A percentile compares a stretch with the other conserved stretches of the same genome.
phyloP scores from a whole-genome alignment of 2,888 invertebrate genomes.

The Lithophane ornitopus region DNA sequence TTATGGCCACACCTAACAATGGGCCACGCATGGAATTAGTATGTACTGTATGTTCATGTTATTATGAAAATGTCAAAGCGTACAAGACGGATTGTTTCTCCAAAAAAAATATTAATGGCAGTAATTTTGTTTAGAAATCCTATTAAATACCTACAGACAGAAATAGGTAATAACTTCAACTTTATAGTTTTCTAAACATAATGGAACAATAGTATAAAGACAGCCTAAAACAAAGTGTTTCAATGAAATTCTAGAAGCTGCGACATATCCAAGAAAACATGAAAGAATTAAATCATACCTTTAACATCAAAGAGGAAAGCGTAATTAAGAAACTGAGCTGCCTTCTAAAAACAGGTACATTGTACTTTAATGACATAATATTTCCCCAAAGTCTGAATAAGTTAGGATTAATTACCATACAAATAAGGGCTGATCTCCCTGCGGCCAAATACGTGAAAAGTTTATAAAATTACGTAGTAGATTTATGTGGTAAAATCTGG shows the following conservation, averaged over 20 bases:
- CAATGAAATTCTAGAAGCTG: background rate
- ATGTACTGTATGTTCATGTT: slow-evolving; percentile 2
- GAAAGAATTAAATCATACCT: slow-evolving; percentile 8
- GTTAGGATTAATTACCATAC: slow-evolving; percentile 35
- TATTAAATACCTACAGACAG: no score
- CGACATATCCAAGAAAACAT: background rate
- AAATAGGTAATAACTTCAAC: background rate
- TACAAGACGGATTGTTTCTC: background rate
- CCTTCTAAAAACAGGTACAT: slow-evolving; percentile 1
- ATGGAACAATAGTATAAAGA: background rate
- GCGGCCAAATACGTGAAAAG: slow-evolving; percentile 23
- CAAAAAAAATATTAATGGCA: background rate
- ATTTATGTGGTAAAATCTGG: background rate
- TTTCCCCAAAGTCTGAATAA: slow-evolving; percentile 39
- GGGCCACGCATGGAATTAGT: slow-evolving; percentile 6
- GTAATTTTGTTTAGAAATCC: background rate
- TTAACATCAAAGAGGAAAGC: slow-evolving; percentile 9
- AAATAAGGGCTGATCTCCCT: slow-evolving; percentile 36
- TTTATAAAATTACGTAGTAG: slow-evolving; percentile 9
- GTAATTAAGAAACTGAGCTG: background rate
- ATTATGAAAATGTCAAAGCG: slow-evolving; percentile 10
- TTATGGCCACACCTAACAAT: slow-evolving; percentile 35
- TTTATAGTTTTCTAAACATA: background rate
- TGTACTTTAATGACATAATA: slow-evolving; percentile 21
- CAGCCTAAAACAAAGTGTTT: background rate